Evolutionary conservation across 2,113 vertebrate species (phyloP).

Genomic region (Rhynchomys soricoides): DNA sequence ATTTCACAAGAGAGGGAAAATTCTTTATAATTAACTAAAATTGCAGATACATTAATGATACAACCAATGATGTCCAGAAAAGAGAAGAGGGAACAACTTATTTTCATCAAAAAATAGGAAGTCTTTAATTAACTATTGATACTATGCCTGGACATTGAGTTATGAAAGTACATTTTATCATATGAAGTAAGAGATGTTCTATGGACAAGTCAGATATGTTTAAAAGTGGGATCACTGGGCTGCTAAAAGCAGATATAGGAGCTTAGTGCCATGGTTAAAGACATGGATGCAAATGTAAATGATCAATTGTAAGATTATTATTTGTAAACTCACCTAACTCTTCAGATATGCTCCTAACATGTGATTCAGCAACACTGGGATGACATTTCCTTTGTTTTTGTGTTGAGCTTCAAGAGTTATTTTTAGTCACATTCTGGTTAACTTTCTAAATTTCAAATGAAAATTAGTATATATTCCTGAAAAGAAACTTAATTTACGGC

Average conservation of each 20-base stretch:
- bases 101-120: constrained; percentile 37
- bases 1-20: neutral
- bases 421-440: constrained; percentile 43
- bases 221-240: constrained; percentile 6
- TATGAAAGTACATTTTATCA: constrained; percentile 44
- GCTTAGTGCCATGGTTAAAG: neutral
- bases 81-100: neutral
- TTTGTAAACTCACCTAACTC: neutral
- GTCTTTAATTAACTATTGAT: neutral
- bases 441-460: constrained; percentile 59
- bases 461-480: constrained; percentile 48
- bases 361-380: neutral
- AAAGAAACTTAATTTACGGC: constrained; percentile 51
- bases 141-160: constrained; percentile 20
- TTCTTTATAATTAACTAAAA: neutral
- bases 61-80: neutral
- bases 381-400: constrained; percentile 57
- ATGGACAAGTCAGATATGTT: constrained; percentile 13
- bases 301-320: constrained; percentile 19
- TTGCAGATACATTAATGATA: neutral
- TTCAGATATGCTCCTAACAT: constrained; percentile 47
- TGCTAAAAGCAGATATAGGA: neutral
- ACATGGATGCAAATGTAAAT: constrained; percentile 28
- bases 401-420: neutral
- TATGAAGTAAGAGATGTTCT: constrained; percentile 25